A percentile compares a stretch with the other conserved stretches of the same genome.
phyloP scores from a whole-genome alignment of 2,888 invertebrate genomes.

The Tinea trinotella region DNA sequence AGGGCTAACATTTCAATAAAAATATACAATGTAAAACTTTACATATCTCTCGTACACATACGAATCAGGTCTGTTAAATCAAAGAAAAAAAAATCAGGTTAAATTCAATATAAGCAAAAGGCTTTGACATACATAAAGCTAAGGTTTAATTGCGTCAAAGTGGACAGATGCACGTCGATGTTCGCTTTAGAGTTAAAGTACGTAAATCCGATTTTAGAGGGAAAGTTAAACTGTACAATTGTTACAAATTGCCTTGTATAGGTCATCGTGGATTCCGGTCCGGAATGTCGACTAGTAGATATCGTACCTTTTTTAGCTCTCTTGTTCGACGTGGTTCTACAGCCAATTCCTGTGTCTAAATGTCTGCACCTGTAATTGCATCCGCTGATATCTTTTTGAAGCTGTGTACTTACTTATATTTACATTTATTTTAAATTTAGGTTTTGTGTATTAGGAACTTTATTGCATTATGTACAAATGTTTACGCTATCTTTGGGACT shows the following conservation, averaged over 20 bases:
- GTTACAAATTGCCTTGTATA: slow-evolving; percentile 12
- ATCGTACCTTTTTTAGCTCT: neutral
- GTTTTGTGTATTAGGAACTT: too few species aligned
- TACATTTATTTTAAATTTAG: too few species aligned
- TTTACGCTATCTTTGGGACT: too few species aligned
- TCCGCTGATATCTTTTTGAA: slow-evolving; percentile 36
- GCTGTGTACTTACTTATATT: neutral
- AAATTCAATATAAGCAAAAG: slow-evolving; percentile 1
- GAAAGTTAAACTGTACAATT: neutral
- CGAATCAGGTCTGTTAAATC: neutral
- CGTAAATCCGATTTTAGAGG: slow-evolving; percentile 2
- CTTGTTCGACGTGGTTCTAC: neutral
- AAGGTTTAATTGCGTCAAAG: slow-evolving; percentile 5
- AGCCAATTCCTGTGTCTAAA: neutral
- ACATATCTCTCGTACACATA: too few species aligned
- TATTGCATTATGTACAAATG: too few species aligned
- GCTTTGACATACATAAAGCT: slow-evolving; percentile 13
- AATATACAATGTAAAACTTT: too few species aligned
- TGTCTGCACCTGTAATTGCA: slow-evolving; percentile 36
- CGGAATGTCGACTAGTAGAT: neutral
- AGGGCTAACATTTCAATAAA: neutral
- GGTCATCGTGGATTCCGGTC: slow-evolving; percentile 7
- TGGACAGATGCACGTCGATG: neutral
- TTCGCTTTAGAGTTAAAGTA: neutral
- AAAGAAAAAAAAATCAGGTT: neutral